Evolutionary conservation across 2,797 vertebrate genomes (phyloP).

Genomic region (Pangasius mekongensis): DNA sequence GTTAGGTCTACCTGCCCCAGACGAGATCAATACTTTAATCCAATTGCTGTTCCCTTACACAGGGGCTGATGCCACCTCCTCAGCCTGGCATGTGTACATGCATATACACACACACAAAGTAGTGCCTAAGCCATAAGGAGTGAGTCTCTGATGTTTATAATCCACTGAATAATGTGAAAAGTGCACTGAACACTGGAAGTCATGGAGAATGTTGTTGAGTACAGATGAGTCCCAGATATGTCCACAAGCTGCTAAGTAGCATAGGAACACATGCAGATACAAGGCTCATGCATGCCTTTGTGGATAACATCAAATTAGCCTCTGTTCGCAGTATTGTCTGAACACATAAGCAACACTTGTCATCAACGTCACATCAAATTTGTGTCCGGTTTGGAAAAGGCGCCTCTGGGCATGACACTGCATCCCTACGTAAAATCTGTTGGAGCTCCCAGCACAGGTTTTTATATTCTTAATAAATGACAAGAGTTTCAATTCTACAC

Average conservation of each 20-base stretch:
- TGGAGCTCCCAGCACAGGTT: background rate
- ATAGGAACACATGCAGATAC: conserved; percentile 36
- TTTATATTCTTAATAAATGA: conserved; percentile 14
- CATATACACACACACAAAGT: conserved; percentile 5
- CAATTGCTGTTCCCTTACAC: conserved; percentile 72
- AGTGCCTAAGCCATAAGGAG: background rate
- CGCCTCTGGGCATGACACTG: conserved; percentile 62
- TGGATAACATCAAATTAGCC: conserved; percentile 57
- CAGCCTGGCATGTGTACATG: conserved; percentile 41
- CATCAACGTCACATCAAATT: conserved; percentile 71
- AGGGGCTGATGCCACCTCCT: conserved; percentile 42
- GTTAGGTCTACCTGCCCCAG: conserved; percentile 73
- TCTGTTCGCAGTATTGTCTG: conserved; percentile 66
- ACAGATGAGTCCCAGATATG: conserved; percentile 6
- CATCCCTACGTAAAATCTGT: conserved; percentile 47
- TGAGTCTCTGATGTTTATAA: background rate
- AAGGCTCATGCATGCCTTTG: conserved; percentile 47
- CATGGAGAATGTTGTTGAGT: background rate
- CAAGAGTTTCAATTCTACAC: conserved; percentile 1
- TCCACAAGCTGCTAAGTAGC: conserved; percentile 16
- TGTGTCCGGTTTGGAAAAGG: conserved; percentile 57
- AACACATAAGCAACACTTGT: conserved; percentile 71
- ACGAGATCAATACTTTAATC: conserved; percentile 78
- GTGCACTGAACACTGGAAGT: conserved; percentile 12
- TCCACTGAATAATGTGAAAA: conserved; percentile 30